Conservation (phyloP, 2,113 vertebrate genomes). For the Phrynosoma blainvillii region DNA sequence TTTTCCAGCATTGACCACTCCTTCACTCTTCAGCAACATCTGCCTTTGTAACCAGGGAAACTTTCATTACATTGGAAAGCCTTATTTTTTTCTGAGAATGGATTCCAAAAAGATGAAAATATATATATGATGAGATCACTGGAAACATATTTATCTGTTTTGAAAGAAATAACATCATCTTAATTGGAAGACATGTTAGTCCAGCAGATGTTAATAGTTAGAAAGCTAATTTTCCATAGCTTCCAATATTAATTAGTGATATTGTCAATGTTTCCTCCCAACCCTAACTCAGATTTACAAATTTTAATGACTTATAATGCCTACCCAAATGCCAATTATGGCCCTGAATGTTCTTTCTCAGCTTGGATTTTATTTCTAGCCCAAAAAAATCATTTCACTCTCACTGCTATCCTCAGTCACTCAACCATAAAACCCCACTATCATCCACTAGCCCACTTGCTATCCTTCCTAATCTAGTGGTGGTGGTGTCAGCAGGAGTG, state of each 20-base stretch:
- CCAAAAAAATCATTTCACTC: too few relatives aligned
- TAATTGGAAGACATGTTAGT: conserved; percentile 7
- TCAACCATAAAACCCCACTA: too few relatives aligned
- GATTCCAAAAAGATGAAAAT: conserved; percentile 10
- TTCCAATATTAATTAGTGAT: background rate
- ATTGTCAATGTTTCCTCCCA: background rate
- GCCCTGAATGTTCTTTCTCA: too few relatives aligned
- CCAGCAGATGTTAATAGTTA: conserved; percentile 29
- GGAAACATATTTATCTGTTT: conserved; percentile 5
- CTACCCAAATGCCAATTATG: background rate
- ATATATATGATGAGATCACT: background rate
- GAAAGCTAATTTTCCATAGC: conserved; percentile 30
- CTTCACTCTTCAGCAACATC: background rate
- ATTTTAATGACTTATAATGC: background rate
- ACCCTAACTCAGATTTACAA: background rate
- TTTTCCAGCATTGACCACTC: conserved; percentile 36
- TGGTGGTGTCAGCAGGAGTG: too few relatives aligned
- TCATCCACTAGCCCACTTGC: too few relatives aligned
- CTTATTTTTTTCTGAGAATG: background rate
- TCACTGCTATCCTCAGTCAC: too few relatives aligned
- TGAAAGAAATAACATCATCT: background rate
- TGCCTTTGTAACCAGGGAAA: background rate
- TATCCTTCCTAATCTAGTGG: too few relatives aligned
- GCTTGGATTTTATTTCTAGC: too few relatives aligned
- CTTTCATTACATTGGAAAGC: conserved; percentile 19